Base-by-base conservation (phyloP, 64 coral and sea anemone species). In the Dendrophyllia cribrosa region DNA sequence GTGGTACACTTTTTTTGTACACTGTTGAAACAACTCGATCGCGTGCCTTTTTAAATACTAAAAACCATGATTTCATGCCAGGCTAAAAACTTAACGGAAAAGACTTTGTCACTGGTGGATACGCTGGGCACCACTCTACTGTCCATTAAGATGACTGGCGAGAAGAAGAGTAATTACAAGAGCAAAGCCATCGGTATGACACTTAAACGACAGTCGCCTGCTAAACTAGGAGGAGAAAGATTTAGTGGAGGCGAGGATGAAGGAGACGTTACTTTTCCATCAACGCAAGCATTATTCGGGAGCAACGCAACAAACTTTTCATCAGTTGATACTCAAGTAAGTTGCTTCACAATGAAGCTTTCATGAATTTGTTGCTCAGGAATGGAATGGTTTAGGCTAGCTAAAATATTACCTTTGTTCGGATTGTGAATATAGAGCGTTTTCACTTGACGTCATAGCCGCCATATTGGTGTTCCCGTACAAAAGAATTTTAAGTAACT, bases 281-380 rank as follows among this genome's bases (percentile, higher is more conserved):
- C 71, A 9, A 16, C 45, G 5, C 10, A 74, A 4, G 71, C 46
- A 43, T 49, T 74, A 49, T 74, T 74, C 47, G 71, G 71, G 46
- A 74, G 71, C 4, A 74, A 74, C 5, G 44, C 12, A 74, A 74
- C 71, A 0, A 74, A 15, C 16, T 47, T 74, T 6, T 3, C 43
- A 47, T 74, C 71, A 9, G 71, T 74, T 48, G 71, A 49, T 49
- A 74, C 71, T 25, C 71, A 74, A 74, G 71, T 74, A 74, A 74
- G 71, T 49, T 74, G 34, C 34, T 34, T 34, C 34, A 34, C 34
- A 34, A 34, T 34, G 34, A 34, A 34, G 34, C 0, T 34, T 34
- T 34, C 34, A 34, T 34, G 34, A 34, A 34, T 34, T 34, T 34
- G 34, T 34, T 34, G 34, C 34, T 34, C 34, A 34, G 34, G 34